Evolutionary conservation across 2,888 invertebrate species (phyloP), one percentile per base, ranked within the genome.

Genomic region (Mythimna loreyi): DNA sequence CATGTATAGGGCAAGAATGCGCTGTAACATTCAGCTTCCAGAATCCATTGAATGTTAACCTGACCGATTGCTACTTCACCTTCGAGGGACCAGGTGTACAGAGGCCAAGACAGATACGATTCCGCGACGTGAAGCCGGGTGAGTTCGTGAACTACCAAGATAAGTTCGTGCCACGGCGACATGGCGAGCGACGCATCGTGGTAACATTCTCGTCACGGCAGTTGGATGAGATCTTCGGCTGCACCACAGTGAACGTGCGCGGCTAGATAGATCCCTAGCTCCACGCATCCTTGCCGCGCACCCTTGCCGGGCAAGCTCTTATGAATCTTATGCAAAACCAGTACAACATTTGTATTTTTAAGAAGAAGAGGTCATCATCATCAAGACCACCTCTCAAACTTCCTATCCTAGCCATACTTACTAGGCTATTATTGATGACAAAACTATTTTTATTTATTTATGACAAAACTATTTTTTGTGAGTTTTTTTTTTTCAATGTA

Each of bases 21-120:
- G 91, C 95, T 7, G 95, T 96, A 28, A 96, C 94, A 53, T 97
- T 97, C 86, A 96, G 96, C 89, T 97, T 97, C 93, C 96, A 96
- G 86, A 98, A 98, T 89, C 97, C 98, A 21, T 88, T 98, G 85
- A 96, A 96, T 69, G 93, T 96, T 1, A 92, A 96, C 21, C 92
- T 98, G 73, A 97, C 97, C 1, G 96, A 97, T 74, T 97, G 97
- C 91, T 96, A 96, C 87, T 97, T 97, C 88, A 97, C 96, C 2
- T 96, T 97, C 67, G 98, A 98, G 93, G 98, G 97, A 33, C 96
- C 97, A 11, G 97, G 97, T 55, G 90, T 97, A 9, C 96, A 96
- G 80, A 94, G 97, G 84, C 97, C 97, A 49, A 96, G 96, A 89
- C 96, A 96, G 96, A 95, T 96, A 74, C 90, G 93, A 73, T 96